Percentiles rank a stretch among this genome's conserved stretches.
phyloP scores from a whole-genome alignment of 2,797 vertebrate species.

The Margarornis squamiger region DNA sequence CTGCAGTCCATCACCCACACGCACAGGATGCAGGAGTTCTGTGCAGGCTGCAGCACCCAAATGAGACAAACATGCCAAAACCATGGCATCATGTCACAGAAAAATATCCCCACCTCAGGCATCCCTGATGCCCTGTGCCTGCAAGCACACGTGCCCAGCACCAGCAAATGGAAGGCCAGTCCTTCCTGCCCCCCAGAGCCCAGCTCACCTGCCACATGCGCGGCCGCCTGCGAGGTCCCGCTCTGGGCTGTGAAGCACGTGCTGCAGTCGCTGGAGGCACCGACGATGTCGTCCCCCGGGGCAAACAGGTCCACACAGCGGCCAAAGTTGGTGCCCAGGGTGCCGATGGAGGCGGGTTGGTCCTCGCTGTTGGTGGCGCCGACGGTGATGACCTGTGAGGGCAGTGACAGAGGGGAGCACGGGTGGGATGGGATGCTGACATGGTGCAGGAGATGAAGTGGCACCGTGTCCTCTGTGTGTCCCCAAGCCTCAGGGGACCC shows the following conservation, averaged over 20 bases:
- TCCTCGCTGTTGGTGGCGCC: constrained; percentile 85
- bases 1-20: fast-evolving
- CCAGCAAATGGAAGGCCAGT: not conserved
- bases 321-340: constrained; percentile 86
- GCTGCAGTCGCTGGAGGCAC: constrained; percentile 89
- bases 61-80: not conserved
- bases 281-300: constrained; percentile 88
- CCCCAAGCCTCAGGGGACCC: fast-evolving
- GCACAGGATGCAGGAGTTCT: fast-evolving
- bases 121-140: not conserved
- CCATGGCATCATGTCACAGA: fast-evolving
- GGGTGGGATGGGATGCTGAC: fast-evolving
- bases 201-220: constrained; percentile 83
- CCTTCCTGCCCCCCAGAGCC: not conserved
- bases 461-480: fast-evolving
- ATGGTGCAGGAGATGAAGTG: fast-evolving
- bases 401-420: fast-evolving
- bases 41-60: not conserved
- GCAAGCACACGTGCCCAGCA: not conserved
- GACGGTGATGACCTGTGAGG: constrained; percentile 86
- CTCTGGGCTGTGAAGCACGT: constrained; percentile 87
- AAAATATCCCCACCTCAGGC: not conserved
- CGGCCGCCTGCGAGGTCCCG: constrained; percentile 88
- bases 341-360: constrained; percentile 82
- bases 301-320: constrained; percentile 89